Evolutionary conservation across 2,797 vertebrate genomes (phyloP).

Genomic region (Aselliscus stoliczkanus): DNA sequence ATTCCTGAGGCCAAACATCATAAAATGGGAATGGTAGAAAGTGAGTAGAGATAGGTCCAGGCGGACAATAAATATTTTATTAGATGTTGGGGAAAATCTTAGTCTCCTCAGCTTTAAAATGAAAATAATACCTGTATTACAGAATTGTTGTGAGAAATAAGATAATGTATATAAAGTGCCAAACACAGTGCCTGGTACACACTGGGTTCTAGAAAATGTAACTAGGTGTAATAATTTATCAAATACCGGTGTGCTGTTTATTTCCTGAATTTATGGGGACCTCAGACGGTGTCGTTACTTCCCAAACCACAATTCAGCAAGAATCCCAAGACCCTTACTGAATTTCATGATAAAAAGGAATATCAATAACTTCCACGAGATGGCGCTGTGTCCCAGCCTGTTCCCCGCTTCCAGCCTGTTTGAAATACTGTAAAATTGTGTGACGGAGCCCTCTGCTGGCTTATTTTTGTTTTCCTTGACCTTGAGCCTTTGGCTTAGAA

Average conservation of each 20-base stretch:
- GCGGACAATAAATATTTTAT: background rate
- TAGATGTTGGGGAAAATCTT: background rate
- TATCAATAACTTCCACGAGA: constrained; percentile 52
- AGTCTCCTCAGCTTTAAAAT: background rate
- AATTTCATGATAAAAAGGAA: background rate
- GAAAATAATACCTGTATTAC: background rate
- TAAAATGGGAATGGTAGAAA: background rate
- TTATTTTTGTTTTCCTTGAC: background rate
- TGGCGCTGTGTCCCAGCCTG: constrained; percentile 37
- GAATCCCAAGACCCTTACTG: background rate
- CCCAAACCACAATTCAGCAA: background rate
- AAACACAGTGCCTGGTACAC: background rate
- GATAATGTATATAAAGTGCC: background rate
- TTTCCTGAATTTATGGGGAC: background rate
- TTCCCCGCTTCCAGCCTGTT: background rate
- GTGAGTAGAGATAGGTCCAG: background rate
- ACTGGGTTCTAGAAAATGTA: background rate
- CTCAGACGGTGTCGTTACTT: background rate
- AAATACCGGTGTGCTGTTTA: background rate
- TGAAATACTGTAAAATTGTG: background rate
- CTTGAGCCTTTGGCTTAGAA: constrained; percentile 15
- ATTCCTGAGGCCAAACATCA: background rate
- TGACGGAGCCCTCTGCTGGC: constrained; percentile 68
- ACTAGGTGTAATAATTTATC: background rate
- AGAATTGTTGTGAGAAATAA: background rate